Evolutionary conservation across 53 echinoderm and acorn worm genomes (phyloP).

Genomic region (Pentamera pediparva): DNA sequence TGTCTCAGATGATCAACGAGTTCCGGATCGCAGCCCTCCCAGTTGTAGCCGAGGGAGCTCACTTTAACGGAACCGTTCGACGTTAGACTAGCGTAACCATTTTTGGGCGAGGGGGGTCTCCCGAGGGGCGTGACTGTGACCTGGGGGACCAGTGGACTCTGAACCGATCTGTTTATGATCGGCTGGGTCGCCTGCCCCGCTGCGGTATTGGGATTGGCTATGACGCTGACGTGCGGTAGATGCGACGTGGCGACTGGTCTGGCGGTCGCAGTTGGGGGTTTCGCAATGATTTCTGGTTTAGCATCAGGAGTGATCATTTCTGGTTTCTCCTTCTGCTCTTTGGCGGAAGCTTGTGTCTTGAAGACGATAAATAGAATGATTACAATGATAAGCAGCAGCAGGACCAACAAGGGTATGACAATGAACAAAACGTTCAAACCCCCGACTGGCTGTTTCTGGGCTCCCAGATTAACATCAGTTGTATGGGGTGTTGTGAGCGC

Average conservation of each 20-base stretch:
- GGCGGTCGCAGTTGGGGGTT: neutral
- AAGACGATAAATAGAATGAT: slow-evolving; percentile 2
- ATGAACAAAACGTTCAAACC: neutral
- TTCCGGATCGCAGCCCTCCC: slow-evolving; percentile 57
- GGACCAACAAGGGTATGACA: slow-evolving; percentile 3
- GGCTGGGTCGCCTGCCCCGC: slow-evolving; percentile 46
- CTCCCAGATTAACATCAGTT: neutral
- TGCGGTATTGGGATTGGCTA: slow-evolving; percentile 49
- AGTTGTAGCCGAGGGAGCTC: slow-evolving; percentile 45
- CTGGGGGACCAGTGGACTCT: slow-evolving; percentile 70
- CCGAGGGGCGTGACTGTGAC: slow-evolving; percentile 90
- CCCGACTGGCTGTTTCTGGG: neutral
- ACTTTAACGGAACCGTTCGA: slow-evolving; percentile 81
- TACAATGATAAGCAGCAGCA: neutral
- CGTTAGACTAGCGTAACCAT: slow-evolving; percentile 73
- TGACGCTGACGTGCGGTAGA: slow-evolving; percentile 60
- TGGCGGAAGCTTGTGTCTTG: neutral
- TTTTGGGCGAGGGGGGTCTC: slow-evolving; percentile 71
- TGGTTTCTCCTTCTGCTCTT: neutral
- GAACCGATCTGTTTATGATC: slow-evolving; percentile 48
- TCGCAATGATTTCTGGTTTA: slow-evolving; percentile 7
- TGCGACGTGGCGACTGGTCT: slow-evolving; percentile 47
- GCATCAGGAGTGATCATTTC: neutral
- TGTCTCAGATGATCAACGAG: slow-evolving; percentile 40
- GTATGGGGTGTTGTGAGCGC: neutral